Evolutionary conservation across 1,140 invertebrate genomes (phyloP).

Genomic region (Amyelois transitella): DNA sequence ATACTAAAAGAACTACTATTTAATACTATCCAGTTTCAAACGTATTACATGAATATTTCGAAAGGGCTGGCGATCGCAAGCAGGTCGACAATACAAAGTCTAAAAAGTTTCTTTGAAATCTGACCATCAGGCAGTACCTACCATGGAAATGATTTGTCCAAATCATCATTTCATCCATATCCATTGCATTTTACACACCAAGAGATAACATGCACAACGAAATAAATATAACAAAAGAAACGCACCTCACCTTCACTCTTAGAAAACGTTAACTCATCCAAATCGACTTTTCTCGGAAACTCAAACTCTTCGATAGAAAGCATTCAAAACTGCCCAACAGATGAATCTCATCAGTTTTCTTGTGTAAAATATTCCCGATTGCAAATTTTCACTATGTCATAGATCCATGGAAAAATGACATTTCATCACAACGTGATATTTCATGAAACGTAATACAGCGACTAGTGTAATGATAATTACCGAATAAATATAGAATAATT

Average conservation of each 20-base stretch:
- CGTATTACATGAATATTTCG: no score
- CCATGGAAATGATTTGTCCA: no score
- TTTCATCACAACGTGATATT: constrained; percentile 49
- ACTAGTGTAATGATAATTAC: neutral
- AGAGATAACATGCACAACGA: neutral
- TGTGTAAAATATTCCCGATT: constrained; percentile 36
- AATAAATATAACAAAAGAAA: constrained; percentile 49
- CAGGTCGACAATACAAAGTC: no score
- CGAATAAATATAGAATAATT: neutral
- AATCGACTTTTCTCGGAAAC: constrained; percentile 9
- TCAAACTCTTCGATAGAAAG: constrained; percentile 7
- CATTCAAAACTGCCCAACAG: constrained; percentile 19
- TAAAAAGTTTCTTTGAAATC: no score
- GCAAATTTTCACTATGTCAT: constrained; percentile 54
- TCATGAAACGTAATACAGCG: neutral
- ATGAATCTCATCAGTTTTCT: constrained; percentile 39
- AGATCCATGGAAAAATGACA: constrained; percentile 63
- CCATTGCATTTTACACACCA: neutral
- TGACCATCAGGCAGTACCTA: no score
- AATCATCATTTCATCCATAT: no score
- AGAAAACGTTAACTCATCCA: constrained; percentile 58
- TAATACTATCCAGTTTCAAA: no score
- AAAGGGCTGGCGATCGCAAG: no score
- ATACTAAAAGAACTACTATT: no score
- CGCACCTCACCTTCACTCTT: constrained; percentile 40